phyloP scores from a whole-genome alignment of 2,888 invertebrate species.

The Dicranocentrus wangi region DNA sequence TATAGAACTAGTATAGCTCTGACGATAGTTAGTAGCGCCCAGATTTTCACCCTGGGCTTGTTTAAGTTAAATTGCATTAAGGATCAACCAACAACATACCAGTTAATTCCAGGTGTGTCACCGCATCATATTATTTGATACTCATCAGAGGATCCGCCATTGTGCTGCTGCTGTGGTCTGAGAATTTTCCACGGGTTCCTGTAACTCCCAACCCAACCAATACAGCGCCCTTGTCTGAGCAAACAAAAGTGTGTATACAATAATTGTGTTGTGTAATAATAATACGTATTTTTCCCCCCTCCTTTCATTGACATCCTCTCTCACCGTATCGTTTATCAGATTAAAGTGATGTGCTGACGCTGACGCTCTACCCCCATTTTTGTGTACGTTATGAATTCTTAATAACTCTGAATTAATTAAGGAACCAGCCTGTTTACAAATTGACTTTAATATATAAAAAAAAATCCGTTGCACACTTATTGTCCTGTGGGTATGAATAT shows the following conservation, averaged over 20 bases:
- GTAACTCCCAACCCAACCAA: background rate
- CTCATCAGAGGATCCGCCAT: background rate
- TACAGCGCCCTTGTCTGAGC: background rate
- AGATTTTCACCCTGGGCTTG: background rate
- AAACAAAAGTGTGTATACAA: background rate
- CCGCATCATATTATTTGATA: background rate
- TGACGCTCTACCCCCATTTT: too few species aligned
- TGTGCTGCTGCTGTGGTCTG: too few species aligned
- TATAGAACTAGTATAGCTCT: background rate
- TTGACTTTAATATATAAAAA: slow-evolving; percentile 13
- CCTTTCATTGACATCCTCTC: background rate
- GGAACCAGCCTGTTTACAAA: slow-evolving; percentile 28
- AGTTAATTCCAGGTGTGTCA: slow-evolving; percentile 22
- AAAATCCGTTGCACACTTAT: background rate
- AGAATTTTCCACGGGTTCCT: background rate
- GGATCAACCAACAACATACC: background rate
- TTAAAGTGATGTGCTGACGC: too few species aligned
- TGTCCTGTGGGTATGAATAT: background rate
- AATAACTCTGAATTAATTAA: slow-evolving; percentile 22
- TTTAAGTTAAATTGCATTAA: background rate
- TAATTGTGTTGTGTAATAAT: background rate
- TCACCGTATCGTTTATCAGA: too few species aligned
- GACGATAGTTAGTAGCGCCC: background rate
- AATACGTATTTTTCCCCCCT: background rate
- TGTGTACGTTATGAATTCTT: background rate